Conservation (phyloP, 1,140 invertebrate species). For the Tetraneura akinire region DNA sequence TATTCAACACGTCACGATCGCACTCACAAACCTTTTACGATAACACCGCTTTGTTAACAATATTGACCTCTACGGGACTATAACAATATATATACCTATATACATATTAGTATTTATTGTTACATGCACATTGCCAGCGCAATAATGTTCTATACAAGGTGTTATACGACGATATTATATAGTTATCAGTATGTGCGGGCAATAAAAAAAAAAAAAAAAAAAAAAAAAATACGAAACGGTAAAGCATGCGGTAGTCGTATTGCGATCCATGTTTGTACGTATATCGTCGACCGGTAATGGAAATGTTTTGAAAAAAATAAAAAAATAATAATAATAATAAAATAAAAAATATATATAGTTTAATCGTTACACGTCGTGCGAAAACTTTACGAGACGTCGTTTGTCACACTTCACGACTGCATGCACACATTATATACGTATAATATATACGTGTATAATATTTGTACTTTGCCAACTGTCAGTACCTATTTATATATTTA, state of each 20-base stretch:
- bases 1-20: conserved; percentile 8
- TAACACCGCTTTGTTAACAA: conserved; percentile 3
- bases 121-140: not conserved
- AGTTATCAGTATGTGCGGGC: conserved; percentile 21
- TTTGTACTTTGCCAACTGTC: not conserved
- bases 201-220: too few species aligned
- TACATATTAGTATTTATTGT: not conserved
- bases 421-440: too few species aligned
- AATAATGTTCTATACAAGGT: conserved; percentile 22
- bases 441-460: too few species aligned
- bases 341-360: too few species aligned
- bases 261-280: conserved; percentile 1
- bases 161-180: conserved; percentile 23
- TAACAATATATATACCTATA: not conserved
- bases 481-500: not conserved
- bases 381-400: conserved; percentile 38
- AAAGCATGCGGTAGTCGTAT: conserved; percentile 27
- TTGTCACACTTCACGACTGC: not conserved
- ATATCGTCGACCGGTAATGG: not conserved
- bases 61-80: not conserved
- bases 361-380: conserved; percentile 30
- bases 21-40: conserved; percentile 11
- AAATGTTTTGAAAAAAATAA: not conserved
- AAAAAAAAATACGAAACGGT: not conserved
- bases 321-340: not conserved